Conservation (phyloP, 2,113 vertebrate genomes). For the Chlamydotis undulata region DNA sequence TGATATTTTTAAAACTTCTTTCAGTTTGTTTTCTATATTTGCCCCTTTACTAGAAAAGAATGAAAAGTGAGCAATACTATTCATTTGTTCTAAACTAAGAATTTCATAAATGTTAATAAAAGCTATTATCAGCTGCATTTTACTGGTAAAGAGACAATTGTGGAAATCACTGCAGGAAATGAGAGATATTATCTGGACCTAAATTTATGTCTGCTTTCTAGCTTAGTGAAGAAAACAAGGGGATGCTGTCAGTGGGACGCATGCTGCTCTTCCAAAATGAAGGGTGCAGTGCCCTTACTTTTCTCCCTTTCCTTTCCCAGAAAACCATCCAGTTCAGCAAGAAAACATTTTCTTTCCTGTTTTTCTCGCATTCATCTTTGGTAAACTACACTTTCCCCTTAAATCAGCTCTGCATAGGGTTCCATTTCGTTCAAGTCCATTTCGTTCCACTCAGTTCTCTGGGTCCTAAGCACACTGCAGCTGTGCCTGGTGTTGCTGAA, state of each 20-base stretch:
- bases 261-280: not conserved
- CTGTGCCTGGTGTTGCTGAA: not conserved
- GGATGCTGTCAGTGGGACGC: not conserved
- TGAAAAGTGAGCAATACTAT: not conserved
- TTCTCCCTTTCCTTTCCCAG: not conserved
- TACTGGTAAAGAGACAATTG: not conserved
- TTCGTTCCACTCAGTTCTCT: not conserved
- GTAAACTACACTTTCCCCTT: not conserved
- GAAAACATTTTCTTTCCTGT: not conserved
- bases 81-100: not conserved
- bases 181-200: not conserved
- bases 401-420: not conserved
- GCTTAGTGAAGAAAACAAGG: not conserved
- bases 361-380: not conserved
- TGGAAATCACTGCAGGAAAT: constrained; percentile 6
- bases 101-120: not conserved
- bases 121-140: not conserved
- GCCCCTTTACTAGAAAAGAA: not conserved
- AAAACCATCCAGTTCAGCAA: not conserved
- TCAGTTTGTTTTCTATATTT: not conserved
- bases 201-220: not conserved
- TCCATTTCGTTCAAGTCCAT: not conserved
- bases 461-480: not conserved
- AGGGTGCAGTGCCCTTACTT: not conserved
- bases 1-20: not conserved